Base-by-base conservation (phyloP, 2,888 invertebrate species). In the Drosophila putrida region DNA sequence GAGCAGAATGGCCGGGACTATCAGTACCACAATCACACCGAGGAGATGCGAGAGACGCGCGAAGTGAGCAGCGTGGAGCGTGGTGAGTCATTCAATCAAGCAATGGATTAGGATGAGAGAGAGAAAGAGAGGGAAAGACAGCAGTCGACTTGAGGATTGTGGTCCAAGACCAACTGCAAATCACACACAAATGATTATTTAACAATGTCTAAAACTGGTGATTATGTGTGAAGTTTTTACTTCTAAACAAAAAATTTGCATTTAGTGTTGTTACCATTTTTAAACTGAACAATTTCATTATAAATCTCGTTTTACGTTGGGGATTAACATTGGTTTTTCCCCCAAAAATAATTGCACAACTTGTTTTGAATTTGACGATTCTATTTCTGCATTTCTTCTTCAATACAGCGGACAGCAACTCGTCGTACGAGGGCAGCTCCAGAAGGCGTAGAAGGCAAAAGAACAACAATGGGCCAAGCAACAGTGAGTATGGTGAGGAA, bases 31-130 rank as follows among this genome's bases (percentile, higher is more conserved):
- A 92, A 89, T 79, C 91, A 92, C 77, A 90, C 84, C 70, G 92
- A 91, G 63, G 92, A 92, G 74, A 89, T 90, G 75, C 90, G 90
- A 39, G 92, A 92, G 76, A 82, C 89, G 80, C 91, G 92, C 50
- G 92, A 92, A 83, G 82, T 92, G 78, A 92, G 92, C 81, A 92
- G 92, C 66, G 91, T 92, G 71, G 92, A 92, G 80, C 90, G 92
- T 83, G 92, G 92, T 92, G 80, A 79, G 71, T 75, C 50, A 36
- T 59, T 36, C 54, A 65, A 68, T 54, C 50, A 13, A 33, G 39
- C 35, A 61, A 59, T 50, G 60, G 46, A 67, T 75, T 65, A 75
- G 43, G 33, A 33, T 3, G 3, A 20, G 20, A 20, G 3, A 20
- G 3, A 20, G 20, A 20, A 20, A 20, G 20, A 20, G 20, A 20